These are phyloP conservation scores for Catharus fuscescens DNA, from an alignment of 2,113 vertebrate genomes.

Conservation along the genomic window DNA sequence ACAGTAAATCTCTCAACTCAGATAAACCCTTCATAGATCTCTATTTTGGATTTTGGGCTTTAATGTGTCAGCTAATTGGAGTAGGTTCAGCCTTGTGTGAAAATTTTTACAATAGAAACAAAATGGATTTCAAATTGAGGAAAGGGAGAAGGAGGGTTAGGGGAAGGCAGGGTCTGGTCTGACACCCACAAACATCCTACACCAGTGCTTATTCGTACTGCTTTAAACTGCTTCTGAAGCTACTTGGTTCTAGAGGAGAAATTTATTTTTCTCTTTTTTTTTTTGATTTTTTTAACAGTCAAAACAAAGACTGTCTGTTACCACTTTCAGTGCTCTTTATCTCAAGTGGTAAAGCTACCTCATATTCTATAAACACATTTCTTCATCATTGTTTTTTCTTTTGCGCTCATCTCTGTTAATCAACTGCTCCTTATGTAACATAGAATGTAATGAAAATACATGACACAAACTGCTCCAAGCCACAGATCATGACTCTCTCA, in stretches of 20 bases:
- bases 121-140: background rate
- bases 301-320: background rate
- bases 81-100: background rate
- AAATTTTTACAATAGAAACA: background rate
- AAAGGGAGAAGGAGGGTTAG: background rate
- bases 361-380: background rate
- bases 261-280: background rate
- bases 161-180: background rate
- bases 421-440: background rate
- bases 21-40: background rate
- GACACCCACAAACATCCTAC: background rate
- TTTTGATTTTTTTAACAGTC: background rate
- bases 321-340: background rate
- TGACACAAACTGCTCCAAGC: background rate
- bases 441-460: conserved; percentile 3
- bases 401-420: background rate
- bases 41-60: background rate
- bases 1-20: background rate
- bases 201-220: background rate
- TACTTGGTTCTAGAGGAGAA: background rate
- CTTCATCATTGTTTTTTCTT: background rate
- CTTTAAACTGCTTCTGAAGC: background rate
- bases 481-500: background rate
- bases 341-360: background rate
- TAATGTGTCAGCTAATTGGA: background rate